These are phyloP conservation scores for Lasiurus cinereus DNA, from an alignment of 2,113 vertebrate species.

Conservation along the genomic window DNA sequence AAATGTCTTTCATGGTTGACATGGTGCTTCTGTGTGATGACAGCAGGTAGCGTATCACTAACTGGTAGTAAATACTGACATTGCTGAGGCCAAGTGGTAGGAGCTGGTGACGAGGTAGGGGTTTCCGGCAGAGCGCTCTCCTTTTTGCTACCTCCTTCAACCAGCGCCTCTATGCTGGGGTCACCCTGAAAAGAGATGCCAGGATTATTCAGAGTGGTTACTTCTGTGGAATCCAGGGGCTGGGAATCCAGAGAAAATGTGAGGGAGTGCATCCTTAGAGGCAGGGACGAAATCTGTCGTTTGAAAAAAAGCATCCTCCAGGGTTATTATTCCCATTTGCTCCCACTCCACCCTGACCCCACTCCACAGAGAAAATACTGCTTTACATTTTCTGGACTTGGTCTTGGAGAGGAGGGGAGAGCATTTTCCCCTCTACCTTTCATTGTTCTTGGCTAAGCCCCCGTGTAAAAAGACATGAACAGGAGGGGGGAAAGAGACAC, in stretches of 20 bases:
- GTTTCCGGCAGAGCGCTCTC: not conserved
- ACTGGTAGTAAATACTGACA: not conserved
- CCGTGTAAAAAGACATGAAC: not conserved
- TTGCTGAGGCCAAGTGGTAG: not conserved
- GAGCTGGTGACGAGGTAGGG: not conserved
- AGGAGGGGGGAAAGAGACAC: not conserved
- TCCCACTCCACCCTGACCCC: not conserved
- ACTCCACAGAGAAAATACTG: not conserved
- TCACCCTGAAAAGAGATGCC: not conserved
- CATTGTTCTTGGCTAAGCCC: not conserved
- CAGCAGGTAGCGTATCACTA: not conserved
- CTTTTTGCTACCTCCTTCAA: not conserved
- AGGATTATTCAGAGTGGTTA: not conserved
- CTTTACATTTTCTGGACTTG: not conserved
- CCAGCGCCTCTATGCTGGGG: not conserved
- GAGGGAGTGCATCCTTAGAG: not conserved
- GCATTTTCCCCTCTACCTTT: not conserved
- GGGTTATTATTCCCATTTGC: not conserved
- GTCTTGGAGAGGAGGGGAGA: not conserved
- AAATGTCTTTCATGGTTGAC: slow-evolving; percentile 36
- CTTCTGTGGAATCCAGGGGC: not conserved
- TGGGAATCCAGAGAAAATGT: not conserved
- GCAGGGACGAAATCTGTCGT: not conserved
- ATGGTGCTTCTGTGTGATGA: slow-evolving; percentile 3
- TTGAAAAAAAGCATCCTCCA: not conserved